A percentile compares a stretch with the other conserved stretches of the same genome.
Evolutionary conservation across 2,888 invertebrate species (phyloP).

Genomic region (Acrocera orbiculus): DNA sequence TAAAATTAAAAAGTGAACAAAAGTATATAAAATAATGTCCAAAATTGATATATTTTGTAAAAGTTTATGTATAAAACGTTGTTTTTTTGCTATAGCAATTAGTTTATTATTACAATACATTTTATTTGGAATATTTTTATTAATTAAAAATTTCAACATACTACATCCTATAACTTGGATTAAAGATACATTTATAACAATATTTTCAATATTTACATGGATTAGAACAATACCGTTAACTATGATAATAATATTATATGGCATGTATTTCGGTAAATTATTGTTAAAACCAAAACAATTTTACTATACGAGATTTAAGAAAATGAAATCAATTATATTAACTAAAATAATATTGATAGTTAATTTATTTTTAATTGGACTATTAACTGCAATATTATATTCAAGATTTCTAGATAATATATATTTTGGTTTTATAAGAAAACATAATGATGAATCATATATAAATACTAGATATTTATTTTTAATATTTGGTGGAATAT

Average conservation of each 20-base stretch:
- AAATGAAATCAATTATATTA: slow-evolving; percentile 43
- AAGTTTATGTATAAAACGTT: too few relatives aligned
- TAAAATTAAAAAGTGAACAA: too few relatives aligned
- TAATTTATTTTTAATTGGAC: slow-evolving; percentile 45
- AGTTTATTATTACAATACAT: slow-evolving; percentile 40
- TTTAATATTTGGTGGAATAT: slow-evolving; percentile 47
- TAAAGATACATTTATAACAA: slow-evolving; percentile 37
- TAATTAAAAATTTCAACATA: slow-evolving; percentile 42
- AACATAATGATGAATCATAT: slow-evolving; percentile 32
- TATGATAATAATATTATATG: slow-evolving; percentile 47
- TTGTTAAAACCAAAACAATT: slow-evolving; percentile 44
- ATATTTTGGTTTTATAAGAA: slow-evolving; percentile 36
- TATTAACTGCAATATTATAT: slow-evolving; percentile 49
- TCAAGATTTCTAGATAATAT: slow-evolving; percentile 43
- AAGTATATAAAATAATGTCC: too few relatives aligned
- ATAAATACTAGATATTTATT: slow-evolving; percentile 50
- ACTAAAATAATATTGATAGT: slow-evolving; percentile 34
- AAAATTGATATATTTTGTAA: too few relatives aligned
- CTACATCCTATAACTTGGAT: slow-evolving; percentile 49
- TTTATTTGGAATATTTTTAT: slow-evolving; percentile 34
- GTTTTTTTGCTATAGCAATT: slow-evolving; percentile 35
- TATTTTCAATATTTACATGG: slow-evolving; percentile 39
- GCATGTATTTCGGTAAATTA: slow-evolving; percentile 51
- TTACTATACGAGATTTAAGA: slow-evolving; percentile 46
- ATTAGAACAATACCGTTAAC: slow-evolving; percentile 45